Base-by-base conservation (phyloP, 53 echinoderm and acorn worm species). In the Luidia sarsii region DNA sequence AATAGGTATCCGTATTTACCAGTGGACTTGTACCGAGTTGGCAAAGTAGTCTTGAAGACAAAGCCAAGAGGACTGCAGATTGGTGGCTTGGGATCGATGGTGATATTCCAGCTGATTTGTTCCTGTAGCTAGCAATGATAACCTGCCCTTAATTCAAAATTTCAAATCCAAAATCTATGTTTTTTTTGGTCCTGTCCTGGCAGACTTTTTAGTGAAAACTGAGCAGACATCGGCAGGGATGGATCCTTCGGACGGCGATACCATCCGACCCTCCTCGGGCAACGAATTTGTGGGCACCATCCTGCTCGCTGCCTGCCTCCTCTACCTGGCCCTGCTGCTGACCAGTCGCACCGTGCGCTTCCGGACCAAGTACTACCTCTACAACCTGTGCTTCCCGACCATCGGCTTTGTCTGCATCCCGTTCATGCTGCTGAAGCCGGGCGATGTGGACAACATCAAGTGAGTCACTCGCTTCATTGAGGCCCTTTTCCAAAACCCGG, bases 311-410 rank as follows among this genome's bases (percentile, higher is more conserved):
- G 48, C 29, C 22, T 16, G 16, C 13, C 9, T 77, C 6, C 19
- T 77, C 2, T 77, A 77, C 77, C 33, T 77, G 28, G 13, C 61
- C 13, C 60, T 77, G n/a, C 30, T 77, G 27, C 60, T 60, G 61
- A 77, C 77, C n/a, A 89, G 80, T 39, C 79, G 49, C 33, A 67
- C 85, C 10, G 68, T 68, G 18, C 84, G 89, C 49, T 85, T 89
- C 55, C 48, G 69, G 77, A 77, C 65, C 50, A 89, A 89, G 79
- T 89, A 89, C 70, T 89, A 62, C n/a, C 50, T 84, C 21, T 84
- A 84, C 55, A 89, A 89, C 28, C 5, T 57, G 14, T 62, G 67
- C 69, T 89, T 77, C 59, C 59, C 53, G 27, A 39, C 50, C 39
- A 57, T 89, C 20, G 89, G 84, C 31, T 49, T 84, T 5, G 61